Evolutionary conservation across 2,888 invertebrate genomes (phyloP).

Genomic region (Melolontha melolontha): DNA sequence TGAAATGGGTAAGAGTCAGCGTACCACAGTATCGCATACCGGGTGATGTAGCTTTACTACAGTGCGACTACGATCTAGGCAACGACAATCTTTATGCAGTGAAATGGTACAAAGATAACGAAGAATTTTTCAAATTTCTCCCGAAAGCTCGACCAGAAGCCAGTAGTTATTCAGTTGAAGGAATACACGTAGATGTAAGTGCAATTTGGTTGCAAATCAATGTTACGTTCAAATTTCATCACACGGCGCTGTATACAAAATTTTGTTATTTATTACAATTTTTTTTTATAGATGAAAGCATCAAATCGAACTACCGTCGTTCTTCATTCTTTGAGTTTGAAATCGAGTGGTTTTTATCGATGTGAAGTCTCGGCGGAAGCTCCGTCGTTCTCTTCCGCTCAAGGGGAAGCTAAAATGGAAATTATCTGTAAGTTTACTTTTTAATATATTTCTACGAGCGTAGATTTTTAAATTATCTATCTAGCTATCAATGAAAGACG

Average conservation of each 20-base stretch:
- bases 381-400: conserved; percentile 80
- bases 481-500: no score
- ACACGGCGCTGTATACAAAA: not conserved
- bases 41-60: conserved; percentile 62
- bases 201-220: no score
- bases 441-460: no score
- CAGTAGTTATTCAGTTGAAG: conserved; percentile 77
- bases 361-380: conserved; percentile 86
- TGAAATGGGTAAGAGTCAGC: conserved; percentile 59
- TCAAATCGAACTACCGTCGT: conserved; percentile 77
- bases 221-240: no score
- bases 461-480: no score
- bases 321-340: conserved; percentile 75
- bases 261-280: not conserved
- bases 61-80: conserved; percentile 64
- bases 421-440: conserved; percentile 78
- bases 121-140: conserved; percentile 85
- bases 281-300: conserved; percentile 71
- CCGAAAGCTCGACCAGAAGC: conserved; percentile 79
- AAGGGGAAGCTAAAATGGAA: conserved; percentile 82
- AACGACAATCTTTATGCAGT: conserved; percentile 80
- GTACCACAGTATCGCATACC: conserved; percentile 64
- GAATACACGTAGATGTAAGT: conserved; percentile 78
- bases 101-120: conserved; percentile 88
- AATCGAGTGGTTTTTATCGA: conserved; percentile 78